phyloP scores from a whole-genome alignment of 2,888 invertebrate genomes.

The Caenorhabditis doughertyi region DNA sequence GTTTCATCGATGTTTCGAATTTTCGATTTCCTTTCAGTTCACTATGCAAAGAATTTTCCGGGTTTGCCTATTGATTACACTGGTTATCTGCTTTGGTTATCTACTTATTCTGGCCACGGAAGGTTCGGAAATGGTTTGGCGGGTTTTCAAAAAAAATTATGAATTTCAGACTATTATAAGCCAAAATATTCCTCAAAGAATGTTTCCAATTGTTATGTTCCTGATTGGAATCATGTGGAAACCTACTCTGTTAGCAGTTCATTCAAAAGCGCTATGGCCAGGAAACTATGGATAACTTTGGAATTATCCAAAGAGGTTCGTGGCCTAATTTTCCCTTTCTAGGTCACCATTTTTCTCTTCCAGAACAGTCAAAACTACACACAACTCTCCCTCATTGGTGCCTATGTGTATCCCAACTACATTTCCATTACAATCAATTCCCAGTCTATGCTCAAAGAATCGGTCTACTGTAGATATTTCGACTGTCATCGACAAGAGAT shows the following conservation, averaged over 20 bases:
- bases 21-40: neutral
- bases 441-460: slow-evolving; percentile 29
- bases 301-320: slow-evolving; percentile 30
- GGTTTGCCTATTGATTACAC: slow-evolving; percentile 4
- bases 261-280: slow-evolving; percentile 1
- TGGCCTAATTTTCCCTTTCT: too few species aligned
- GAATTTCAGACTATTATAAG: too few species aligned
- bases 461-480: slow-evolving; percentile 42
- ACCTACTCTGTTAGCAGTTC: slow-evolving; percentile 1
- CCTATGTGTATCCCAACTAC: slow-evolving; percentile 45
- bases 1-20: too few species aligned
- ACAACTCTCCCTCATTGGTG: neutral
- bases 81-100: neutral
- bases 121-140: neutral
- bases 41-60: neutral
- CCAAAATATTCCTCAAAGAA: too few species aligned
- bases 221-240: slow-evolving; percentile 38
- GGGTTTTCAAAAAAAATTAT: neutral
- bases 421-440: slow-evolving; percentile 19
- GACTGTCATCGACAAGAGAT: slow-evolving; percentile 33
- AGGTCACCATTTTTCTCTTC: too few species aligned
- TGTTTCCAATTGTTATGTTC: neutral
- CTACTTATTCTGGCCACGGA: neutral
- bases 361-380: slow-evolving; percentile 49
- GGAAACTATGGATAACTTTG: slow-evolving; percentile 36